phyloP scores from a whole-genome alignment of 2,113 vertebrate genomes.

The Myocastor coypus region DNA sequence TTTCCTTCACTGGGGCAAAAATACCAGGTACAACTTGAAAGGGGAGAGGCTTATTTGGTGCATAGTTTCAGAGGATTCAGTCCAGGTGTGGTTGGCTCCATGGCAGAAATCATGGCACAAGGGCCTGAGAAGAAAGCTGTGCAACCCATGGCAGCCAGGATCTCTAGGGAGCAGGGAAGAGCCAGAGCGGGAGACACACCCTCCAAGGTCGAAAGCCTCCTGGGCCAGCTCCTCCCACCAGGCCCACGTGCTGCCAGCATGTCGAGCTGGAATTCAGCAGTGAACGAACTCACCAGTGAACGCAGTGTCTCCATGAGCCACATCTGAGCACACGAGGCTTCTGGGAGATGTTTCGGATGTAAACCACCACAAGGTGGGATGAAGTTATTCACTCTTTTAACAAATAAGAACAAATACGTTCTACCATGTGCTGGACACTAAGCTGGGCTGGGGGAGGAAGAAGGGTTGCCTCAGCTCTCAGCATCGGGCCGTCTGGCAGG shows the following conservation, averaged over 20 bases:
- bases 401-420: background rate
- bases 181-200: background rate
- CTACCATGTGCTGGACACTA: background rate
- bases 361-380: background rate
- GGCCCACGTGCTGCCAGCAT: background rate
- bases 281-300: background rate
- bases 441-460: background rate
- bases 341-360: background rate
- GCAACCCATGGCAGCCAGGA: background rate
- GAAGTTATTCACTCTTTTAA: background rate
- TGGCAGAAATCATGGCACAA: background rate
- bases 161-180: background rate
- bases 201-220: background rate
- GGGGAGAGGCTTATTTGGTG: background rate
- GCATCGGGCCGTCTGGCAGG: background rate
- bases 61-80: background rate
- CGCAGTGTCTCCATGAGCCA: background rate
- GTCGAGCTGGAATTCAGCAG: background rate
- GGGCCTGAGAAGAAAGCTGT: background rate
- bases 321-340: background rate
- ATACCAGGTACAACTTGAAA: background rate
- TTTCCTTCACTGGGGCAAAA: background rate
- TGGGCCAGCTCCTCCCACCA: background rate
- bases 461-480: background rate
- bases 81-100: background rate